phyloP scores from a whole-genome alignment of 2,797 vertebrate genomes.

The Neosilurus hyrtlii region DNA sequence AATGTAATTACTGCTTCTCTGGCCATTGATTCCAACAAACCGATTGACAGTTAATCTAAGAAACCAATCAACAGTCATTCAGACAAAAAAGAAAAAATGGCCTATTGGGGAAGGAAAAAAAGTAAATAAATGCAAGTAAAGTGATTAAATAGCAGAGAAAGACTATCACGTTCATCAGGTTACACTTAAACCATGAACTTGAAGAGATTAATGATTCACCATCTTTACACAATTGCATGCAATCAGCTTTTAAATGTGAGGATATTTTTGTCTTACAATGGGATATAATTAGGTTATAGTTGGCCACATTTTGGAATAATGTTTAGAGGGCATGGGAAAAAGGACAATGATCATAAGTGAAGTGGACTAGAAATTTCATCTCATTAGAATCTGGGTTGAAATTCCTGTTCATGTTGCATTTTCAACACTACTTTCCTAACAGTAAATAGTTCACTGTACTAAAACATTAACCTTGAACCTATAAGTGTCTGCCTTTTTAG shows the following conservation, averaged over 20 bases:
- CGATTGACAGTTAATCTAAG: slow-evolving; percentile 58
- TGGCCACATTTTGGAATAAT: not conserved
- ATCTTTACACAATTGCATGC: not conserved
- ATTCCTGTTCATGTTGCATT: not conserved
- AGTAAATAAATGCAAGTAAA: slow-evolving; percentile 59
- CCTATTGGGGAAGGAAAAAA: slow-evolving; percentile 56
- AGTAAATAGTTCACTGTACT: not conserved
- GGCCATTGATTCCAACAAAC: slow-evolving; percentile 71
- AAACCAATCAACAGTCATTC: slow-evolving; percentile 62
- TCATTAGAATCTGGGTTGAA: not conserved
- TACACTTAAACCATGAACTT: not conserved
- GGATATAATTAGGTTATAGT: not conserved
- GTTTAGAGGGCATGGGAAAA: not conserved
- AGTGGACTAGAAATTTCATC: not conserved
- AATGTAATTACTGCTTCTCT: slow-evolving; percentile 70
- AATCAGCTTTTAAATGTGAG: slow-evolving; percentile 2
- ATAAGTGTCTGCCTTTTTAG: slow-evolving; percentile 5
- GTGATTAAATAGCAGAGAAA: slow-evolving; percentile 17
- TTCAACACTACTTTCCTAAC: not conserved
- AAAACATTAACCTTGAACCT: slow-evolving; percentile 3
- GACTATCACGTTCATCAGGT: not conserved
- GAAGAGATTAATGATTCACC: not conserved
- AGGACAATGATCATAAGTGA: not conserved
- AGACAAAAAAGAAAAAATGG: slow-evolving; percentile 63
- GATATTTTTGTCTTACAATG: not conserved